Percentiles rank a stretch among this genome's conserved stretches.
Evolutionary conservation across 1,140 invertebrate genomes (phyloP).

Genomic region (Periplaneta americana): DNA sequence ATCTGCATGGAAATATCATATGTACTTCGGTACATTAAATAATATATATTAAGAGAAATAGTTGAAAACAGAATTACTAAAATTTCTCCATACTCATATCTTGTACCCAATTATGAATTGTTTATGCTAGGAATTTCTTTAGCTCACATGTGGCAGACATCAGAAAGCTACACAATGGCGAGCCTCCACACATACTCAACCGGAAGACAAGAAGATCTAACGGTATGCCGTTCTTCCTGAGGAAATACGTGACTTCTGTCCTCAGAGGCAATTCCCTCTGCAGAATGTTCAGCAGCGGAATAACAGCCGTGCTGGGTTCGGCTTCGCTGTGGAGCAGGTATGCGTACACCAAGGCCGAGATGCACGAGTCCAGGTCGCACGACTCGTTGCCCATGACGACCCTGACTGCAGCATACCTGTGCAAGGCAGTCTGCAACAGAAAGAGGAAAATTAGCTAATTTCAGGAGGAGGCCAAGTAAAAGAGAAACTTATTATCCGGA

Average conservation of each 20-base stretch:
- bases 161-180: too few species aligned
- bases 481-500: too few species aligned
- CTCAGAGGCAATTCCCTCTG: constrained; percentile 54
- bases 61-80: not conserved
- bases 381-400: constrained; percentile 64
- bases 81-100: too few species aligned
- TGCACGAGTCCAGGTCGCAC: constrained; percentile 66
- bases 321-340: constrained; percentile 39
- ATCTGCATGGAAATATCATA: too few species aligned
- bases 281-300: constrained; percentile 55
- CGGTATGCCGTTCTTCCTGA: constrained; percentile 45
- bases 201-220: constrained; percentile 47
- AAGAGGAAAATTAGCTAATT: too few species aligned
- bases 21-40: too few species aligned
- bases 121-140: too few species aligned
- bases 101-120: not conserved
- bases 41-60: constrained; percentile 14
- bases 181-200: constrained; percentile 30
- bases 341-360: constrained; percentile 51
- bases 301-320: constrained; percentile 35
- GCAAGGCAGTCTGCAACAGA: not conserved
- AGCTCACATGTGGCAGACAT: too few species aligned
- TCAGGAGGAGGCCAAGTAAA: too few species aligned
- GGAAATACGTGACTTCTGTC: constrained; percentile 60
- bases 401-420: constrained; percentile 28